Evolutionary conservation across 2,797 vertebrate genomes (phyloP).

Genomic region (Eospalax fontanierii): DNA sequence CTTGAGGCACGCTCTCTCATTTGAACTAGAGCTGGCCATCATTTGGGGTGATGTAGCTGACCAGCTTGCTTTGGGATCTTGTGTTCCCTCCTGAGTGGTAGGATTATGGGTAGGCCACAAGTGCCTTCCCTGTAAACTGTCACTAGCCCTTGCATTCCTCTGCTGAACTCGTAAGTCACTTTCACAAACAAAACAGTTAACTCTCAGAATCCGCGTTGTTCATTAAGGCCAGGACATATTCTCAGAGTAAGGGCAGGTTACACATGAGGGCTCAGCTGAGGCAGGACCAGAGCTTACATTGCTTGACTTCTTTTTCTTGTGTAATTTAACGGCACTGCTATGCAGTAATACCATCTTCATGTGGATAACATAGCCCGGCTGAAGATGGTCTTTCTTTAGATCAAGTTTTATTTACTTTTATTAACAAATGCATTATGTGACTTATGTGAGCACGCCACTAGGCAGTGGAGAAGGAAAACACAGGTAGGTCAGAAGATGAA

Average conservation of each 20-base stretch:
- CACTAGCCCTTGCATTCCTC: neutral
- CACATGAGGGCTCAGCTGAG: constrained; percentile 7
- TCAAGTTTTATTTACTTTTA: neutral
- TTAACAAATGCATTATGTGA: neutral
- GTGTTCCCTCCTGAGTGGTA: rapidly evolving
- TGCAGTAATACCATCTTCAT: neutral
- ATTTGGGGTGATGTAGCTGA: no score
- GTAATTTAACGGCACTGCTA: neutral
- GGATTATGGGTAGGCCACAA: neutral
- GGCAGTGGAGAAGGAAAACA: neutral
- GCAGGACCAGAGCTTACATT: neutral
- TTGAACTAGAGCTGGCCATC: neutral
- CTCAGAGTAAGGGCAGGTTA: neutral
- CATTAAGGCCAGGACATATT: neutral
- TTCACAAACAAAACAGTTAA: neutral
- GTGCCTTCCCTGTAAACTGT: neutral
- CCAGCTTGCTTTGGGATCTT: neutral
- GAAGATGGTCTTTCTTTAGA: neutral
- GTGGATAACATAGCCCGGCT: neutral
- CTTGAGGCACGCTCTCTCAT: neutral
- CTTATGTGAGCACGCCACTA: neutral
- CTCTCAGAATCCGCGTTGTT: neutral
- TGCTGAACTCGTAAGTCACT: neutral
- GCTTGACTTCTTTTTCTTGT: neutral
- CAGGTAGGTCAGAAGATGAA: neutral